These are phyloP conservation scores for Alentia gelatinosa DNA, from an alignment of 2,888 invertebrate species.

Conservation along the genomic window DNA sequence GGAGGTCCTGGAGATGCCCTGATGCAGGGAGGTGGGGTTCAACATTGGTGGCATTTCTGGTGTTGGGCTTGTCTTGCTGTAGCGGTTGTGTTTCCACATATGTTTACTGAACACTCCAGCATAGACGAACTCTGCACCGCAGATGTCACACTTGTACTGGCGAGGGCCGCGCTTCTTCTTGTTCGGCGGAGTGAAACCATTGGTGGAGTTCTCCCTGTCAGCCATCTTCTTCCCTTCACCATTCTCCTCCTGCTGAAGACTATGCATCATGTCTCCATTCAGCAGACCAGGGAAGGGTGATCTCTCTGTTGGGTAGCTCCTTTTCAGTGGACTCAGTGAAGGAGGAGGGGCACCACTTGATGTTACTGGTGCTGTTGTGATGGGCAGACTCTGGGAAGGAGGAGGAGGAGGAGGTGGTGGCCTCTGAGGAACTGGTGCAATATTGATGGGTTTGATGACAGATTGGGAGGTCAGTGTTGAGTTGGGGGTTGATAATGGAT, in stretches of 20 bases:
- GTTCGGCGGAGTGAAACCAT: background rate
- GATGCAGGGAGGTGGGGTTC: background rate
- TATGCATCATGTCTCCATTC: background rate
- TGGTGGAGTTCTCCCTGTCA: background rate
- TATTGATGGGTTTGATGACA: background rate
- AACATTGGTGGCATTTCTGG: constrained; percentile 9
- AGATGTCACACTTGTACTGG: constrained; percentile 47
- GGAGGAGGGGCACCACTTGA: background rate
- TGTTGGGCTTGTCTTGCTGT: constrained; percentile 36
- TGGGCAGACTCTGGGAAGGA: background rate
- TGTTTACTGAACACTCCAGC: constrained; percentile 46
- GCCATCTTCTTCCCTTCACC: background rate
- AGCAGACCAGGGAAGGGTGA: background rate
- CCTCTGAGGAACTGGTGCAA: background rate
- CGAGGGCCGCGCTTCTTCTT: constrained; percentile 48
- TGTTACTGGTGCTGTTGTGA: background rate
- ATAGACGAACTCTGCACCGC: constrained; percentile 45
- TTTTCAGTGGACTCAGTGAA: background rate
- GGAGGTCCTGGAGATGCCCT: background rate
- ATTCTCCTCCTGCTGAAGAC: background rate
- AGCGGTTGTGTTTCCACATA: constrained; percentile 49
- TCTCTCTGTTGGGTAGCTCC: background rate
- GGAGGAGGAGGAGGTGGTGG: no score
- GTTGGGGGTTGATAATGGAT: background rate
- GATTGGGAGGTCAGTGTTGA: background rate